Evolutionary conservation across 2,888 invertebrate genomes (phyloP).

Genomic region (Ashinkailepas kermadecensis): DNA sequence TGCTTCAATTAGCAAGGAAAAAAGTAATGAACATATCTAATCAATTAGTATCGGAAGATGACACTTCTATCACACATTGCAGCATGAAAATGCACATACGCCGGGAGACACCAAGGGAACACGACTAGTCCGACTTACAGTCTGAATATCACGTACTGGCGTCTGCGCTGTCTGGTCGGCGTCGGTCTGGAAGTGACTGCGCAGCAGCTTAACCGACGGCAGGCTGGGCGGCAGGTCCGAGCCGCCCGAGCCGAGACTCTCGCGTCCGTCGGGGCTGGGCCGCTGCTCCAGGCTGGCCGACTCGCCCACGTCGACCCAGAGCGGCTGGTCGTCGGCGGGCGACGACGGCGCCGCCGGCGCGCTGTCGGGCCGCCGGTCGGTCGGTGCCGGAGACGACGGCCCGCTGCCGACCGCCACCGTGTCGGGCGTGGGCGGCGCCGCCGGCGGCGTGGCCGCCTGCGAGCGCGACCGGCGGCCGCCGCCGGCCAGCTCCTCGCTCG

Average conservation of each 20-base stretch:
- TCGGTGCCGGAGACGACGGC: neutral
- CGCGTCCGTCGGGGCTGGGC: constrained; percentile 2
- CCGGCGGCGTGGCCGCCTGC: neutral
- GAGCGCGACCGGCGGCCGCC: neutral
- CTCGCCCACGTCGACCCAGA: neutral
- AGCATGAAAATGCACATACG: no score
- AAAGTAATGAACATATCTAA: no score
- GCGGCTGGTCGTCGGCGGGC: neutral
- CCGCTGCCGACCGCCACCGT: neutral
- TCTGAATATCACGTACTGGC: neutral
- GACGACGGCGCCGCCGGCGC: neutral
- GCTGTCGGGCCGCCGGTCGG: neutral
- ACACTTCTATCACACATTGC: no score
- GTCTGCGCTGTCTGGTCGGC: neutral
- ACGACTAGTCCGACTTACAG: no score
- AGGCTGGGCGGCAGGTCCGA: constrained; percentile 1
- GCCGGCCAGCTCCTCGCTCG: neutral
- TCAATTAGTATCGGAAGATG: no score
- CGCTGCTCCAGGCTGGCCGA: neutral
- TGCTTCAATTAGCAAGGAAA: no score
- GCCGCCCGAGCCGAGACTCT: neutral
- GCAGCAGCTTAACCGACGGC: neutral
- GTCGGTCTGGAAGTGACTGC: neutral
- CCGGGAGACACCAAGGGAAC: no score
- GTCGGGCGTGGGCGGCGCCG: neutral